Conservation (phyloP, 2,888 invertebrate species). For the Barypeithes pellucidus region DNA sequence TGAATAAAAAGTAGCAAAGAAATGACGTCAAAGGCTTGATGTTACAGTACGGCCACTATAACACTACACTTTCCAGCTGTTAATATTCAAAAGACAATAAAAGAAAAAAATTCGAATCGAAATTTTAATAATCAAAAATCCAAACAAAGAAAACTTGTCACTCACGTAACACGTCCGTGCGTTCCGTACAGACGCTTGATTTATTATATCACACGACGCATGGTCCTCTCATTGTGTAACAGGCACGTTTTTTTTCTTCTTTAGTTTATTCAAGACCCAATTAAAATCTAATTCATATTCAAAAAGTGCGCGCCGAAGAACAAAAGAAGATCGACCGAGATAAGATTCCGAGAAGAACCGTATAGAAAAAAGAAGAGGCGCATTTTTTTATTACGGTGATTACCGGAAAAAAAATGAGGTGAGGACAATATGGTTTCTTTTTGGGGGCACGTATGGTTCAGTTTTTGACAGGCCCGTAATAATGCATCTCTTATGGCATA, state of each 20-base stretch:
- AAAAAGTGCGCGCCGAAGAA: slow-evolving; percentile 38
- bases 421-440: slow-evolving; percentile 5
- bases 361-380: slow-evolving; percentile 22
- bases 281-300: slow-evolving; percentile 53
- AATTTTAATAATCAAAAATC: too few relatives aligned
- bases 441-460: background rate
- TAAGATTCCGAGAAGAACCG: slow-evolving; percentile 36
- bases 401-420: slow-evolving; percentile 21
- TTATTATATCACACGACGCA: background rate
- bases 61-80: too few relatives aligned
- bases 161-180: too few relatives aligned
- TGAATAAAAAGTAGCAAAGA: too few relatives aligned
- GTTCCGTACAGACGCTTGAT: background rate
- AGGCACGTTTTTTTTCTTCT: slow-evolving; percentile 42
- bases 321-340: slow-evolving; percentile 20
- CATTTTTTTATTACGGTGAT: slow-evolving; percentile 18
- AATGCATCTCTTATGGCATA: too few relatives aligned
- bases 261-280: slow-evolving; percentile 39
- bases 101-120: too few relatives aligned
- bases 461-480: too few relatives aligned
- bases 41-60: too few relatives aligned
- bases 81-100: too few relatives aligned
- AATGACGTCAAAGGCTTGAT: too few relatives aligned
- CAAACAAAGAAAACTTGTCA: too few relatives aligned
- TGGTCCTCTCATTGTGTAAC: slow-evolving; percentile 23